Percentiles rank a stretch among this genome's conserved stretches.
These are phyloP conservation scores for Macropis europaea DNA, from an alignment of 2,888 invertebrate species.

Conservation along the genomic window DNA sequence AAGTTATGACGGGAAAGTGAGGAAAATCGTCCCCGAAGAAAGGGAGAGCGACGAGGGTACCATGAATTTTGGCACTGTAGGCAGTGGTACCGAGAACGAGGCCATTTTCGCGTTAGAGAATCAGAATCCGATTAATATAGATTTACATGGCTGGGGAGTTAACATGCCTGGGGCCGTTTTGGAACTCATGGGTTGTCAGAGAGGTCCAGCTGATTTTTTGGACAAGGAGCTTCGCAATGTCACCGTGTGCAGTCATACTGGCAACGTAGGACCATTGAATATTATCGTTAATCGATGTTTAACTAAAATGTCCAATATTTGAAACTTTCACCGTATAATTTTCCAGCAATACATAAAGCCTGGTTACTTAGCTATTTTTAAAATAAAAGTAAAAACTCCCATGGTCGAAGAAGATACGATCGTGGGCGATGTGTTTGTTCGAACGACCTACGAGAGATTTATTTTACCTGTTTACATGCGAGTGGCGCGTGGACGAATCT, in stretches of 20 bases:
- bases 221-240: conserved; percentile 75
- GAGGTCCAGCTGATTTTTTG: conserved; percentile 78
- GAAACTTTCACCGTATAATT: too few species aligned
- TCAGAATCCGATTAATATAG: conserved; percentile 87
- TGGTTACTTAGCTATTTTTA: conserved; percentile 86
- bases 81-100: conserved; percentile 84
- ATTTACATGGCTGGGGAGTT: conserved; percentile 83
- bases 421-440: conserved; percentile 86
- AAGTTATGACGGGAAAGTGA: conserved; percentile 87
- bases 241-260: conserved; percentile 75
- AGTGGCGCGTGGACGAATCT: conserved; percentile 87
- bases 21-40: conserved; percentile 75
- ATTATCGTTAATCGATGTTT: too few species aligned
- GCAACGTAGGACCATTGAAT: conserved; percentile 76
- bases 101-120: conserved; percentile 88
- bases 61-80: conserved; percentile 85
- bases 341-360: conserved; percentile 82
- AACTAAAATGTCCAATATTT: conserved; percentile 28
- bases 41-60: conserved; percentile 74
- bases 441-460: conserved; percentile 86
- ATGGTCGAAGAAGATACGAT: conserved; percentile 85
- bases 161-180: conserved; percentile 83
- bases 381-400: conserved; percentile 86
- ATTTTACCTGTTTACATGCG: conserved; percentile 87
- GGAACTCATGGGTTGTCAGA: conserved; percentile 84